Conservation (phyloP, 2,888 invertebrate genomes). For the Tanytarsus gracilentus region DNA sequence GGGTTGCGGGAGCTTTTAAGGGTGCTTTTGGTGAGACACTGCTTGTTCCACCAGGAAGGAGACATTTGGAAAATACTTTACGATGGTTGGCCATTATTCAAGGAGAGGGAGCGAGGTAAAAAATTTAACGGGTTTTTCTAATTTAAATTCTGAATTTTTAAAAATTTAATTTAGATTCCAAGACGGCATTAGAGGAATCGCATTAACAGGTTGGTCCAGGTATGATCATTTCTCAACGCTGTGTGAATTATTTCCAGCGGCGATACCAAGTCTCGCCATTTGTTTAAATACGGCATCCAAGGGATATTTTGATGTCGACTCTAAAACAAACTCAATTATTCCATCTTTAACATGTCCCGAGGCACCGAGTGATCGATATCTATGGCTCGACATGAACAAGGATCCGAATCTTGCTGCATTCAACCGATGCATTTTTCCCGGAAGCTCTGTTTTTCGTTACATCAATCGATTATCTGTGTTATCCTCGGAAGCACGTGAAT, state of each 20-base stretch:
- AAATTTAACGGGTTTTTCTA: not conserved
- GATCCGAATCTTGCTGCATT: slow-evolving; percentile 56
- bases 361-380: slow-evolving; percentile 34
- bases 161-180: slow-evolving; percentile 35
- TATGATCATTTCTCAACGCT: slow-evolving; percentile 63
- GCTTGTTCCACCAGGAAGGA: slow-evolving; percentile 54
- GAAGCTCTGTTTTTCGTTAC: slow-evolving; percentile 48
- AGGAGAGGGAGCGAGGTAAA: slow-evolving; percentile 47
- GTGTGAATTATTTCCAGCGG: slow-evolving; percentile 57
- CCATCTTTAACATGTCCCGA: slow-evolving; percentile 49
- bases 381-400: slow-evolving; percentile 50
- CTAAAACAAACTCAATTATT: slow-evolving; percentile 43
- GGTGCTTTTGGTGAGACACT: slow-evolving; percentile 65
- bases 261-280: slow-evolving; percentile 55
- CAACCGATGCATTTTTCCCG: slow-evolving; percentile 56
- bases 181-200: slow-evolving; percentile 40
- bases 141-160: not conserved
- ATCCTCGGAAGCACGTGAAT: slow-evolving; percentile 40
- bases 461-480: slow-evolving; percentile 42
- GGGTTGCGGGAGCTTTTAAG: slow-evolving; percentile 68
- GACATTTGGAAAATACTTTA: slow-evolving; percentile 61
- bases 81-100: slow-evolving; percentile 60
- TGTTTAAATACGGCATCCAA: slow-evolving; percentile 50
- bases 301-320: slow-evolving; percentile 52
- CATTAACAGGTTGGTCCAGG: slow-evolving; percentile 43